A percentile compares a stretch with the other conserved stretches of the same genome.
phyloP scores from a whole-genome alignment of 2,888 invertebrate species.

The Smittia sp. region DNA sequence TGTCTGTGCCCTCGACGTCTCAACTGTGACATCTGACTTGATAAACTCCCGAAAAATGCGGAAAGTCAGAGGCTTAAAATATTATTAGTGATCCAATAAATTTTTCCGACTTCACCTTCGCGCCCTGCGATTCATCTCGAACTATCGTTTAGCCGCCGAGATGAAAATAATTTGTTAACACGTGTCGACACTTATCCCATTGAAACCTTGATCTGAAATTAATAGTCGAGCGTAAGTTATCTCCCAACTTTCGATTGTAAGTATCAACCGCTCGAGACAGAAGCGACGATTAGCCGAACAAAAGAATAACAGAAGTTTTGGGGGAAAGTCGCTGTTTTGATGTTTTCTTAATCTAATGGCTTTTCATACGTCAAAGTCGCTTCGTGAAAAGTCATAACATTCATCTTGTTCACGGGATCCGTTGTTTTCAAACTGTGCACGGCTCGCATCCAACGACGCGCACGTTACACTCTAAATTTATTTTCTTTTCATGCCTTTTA shows the following conservation, averaged over 20 bases:
- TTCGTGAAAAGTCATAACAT: constrained; percentile 27
- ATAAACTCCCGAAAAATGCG: too few relatives aligned
- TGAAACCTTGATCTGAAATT: constrained; percentile 32
- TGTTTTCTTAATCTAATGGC: constrained; percentile 36
- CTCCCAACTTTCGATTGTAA: neutral
- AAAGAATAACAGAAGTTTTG: constrained; percentile 24
- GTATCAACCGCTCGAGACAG: neutral
- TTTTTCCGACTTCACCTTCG: too few relatives aligned
- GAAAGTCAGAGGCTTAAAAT: too few relatives aligned
- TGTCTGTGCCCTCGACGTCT: too few relatives aligned
- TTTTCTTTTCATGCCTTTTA: too few relatives aligned
- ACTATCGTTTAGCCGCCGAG: constrained; percentile 3
- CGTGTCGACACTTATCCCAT: constrained; percentile 34
- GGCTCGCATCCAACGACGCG: neutral
- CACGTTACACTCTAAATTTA: neutral
- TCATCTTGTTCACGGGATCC: neutral
- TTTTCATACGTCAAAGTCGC: constrained; percentile 34
- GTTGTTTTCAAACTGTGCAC: constrained; percentile 2
- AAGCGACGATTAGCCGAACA: constrained; percentile 8
- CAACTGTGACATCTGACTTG: too few relatives aligned
- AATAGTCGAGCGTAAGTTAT: constrained; percentile 30
- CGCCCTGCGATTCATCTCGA: neutral
- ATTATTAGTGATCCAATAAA: too few relatives aligned
- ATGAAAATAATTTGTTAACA: constrained; percentile 36
- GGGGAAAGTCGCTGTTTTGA: constrained; percentile 18